Evolutionary conservation across 2,797 vertebrate genomes (phyloP).

Genomic region (Fistularia tabacaria): DNA sequence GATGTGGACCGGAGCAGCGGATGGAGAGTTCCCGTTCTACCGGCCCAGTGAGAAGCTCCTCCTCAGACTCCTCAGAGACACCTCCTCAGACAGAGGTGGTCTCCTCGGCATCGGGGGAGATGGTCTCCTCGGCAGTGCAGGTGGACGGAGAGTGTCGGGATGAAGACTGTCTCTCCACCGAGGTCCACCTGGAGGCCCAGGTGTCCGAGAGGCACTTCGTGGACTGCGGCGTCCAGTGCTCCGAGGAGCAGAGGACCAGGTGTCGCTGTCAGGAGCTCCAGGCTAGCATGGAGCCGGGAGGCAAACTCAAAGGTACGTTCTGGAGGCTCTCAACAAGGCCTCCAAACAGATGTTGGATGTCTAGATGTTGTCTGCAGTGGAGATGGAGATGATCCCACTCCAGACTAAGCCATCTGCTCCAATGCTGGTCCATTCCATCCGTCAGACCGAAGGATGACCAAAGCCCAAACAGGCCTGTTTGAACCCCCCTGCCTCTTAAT

Average conservation of each 20-base stretch:
- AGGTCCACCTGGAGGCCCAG: neutral
- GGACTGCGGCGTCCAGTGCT: slow-evolving; percentile 52
- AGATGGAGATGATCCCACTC: no score
- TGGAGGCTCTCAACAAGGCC: no score
- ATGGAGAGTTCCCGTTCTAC: neutral
- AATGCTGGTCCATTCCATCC: no score
- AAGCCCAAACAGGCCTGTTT: no score
- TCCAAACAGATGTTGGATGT: no score
- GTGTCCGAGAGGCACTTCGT: slow-evolving; percentile 30
- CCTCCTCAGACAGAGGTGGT: neutral
- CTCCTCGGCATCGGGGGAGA: neutral
- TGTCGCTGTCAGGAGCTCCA: slow-evolving; percentile 4
- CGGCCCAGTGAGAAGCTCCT: neutral
- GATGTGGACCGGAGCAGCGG: slow-evolving; percentile 1
- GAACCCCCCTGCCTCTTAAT: no score
- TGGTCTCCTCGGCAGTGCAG: neutral
- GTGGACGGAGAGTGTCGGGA: neutral
- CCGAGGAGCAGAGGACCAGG: neutral
- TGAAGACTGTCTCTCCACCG: neutral
- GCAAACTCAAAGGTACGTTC: slow-evolving; percentile 40
- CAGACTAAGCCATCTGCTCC: no score
- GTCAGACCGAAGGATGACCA: no score
- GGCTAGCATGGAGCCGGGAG: neutral
- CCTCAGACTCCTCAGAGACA: neutral
- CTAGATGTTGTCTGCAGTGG: no score